phyloP scores from a whole-genome alignment of 2,888 invertebrate genomes.

The Tachina grossa region DNA sequence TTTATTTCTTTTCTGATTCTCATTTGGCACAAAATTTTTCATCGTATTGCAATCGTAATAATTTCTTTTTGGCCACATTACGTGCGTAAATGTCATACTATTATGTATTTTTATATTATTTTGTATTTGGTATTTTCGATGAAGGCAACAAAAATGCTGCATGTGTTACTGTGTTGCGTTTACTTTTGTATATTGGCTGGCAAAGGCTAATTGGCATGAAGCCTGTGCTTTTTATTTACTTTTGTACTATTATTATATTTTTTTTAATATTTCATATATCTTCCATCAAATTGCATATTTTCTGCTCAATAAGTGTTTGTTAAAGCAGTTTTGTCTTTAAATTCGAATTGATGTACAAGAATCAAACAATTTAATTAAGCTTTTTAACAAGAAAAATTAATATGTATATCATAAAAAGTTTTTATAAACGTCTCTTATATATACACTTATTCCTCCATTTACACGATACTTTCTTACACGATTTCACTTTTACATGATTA shows the following conservation, averaged over 20 bases:
- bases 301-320: no score
- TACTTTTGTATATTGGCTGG: background rate
- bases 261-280: background rate
- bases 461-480: no score
- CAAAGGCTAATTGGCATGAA: background rate
- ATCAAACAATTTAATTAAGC: no score
- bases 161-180: background rate
- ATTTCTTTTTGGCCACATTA: constrained; percentile 69
- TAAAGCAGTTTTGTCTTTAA: no score
- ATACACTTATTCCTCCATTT: no score
- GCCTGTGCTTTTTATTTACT: background rate
- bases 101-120: constrained; percentile 13
- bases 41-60: constrained; percentile 65
- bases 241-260: background rate
- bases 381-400: no score
- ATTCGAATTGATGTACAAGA: no score
- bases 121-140: constrained; percentile 9
- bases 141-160: background rate
- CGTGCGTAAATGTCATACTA: constrained; percentile 67
- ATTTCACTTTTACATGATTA: no score
- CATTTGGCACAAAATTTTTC: constrained; percentile 57
- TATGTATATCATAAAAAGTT: no score
- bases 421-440: no score
- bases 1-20: constrained; percentile 3
- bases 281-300: background rate